These are phyloP conservation scores for Clarias macrocephalus DNA, from an alignment of 2,113 vertebrate genomes.

Conservation along the genomic window DNA sequence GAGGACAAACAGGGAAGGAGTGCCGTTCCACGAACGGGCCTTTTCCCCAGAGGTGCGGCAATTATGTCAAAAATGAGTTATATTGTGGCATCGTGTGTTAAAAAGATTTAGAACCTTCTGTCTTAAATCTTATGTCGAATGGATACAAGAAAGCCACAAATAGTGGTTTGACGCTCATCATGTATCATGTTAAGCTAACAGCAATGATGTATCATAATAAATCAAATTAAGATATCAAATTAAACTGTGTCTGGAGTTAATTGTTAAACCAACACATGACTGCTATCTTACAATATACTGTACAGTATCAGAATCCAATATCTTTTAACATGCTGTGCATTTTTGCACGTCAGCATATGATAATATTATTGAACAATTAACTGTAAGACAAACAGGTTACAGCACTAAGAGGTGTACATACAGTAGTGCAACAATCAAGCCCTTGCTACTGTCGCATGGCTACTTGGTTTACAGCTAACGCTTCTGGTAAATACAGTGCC, in stretches of 20 bases:
- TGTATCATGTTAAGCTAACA: neutral
- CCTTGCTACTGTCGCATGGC: neutral
- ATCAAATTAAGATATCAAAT: neutral
- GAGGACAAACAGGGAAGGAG: neutral
- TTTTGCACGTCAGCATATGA: neutral
- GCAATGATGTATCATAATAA: neutral
- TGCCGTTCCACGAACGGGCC: neutral
- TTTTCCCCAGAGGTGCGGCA: neutral
- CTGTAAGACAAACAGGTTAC: neutral
- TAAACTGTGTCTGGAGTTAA: neutral
- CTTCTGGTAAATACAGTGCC: neutral
- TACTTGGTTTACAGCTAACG: neutral
- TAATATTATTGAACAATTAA: neutral
- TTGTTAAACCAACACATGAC: neutral
- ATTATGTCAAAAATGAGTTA: neutral
- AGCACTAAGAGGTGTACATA: neutral
- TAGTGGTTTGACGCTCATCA: neutral
- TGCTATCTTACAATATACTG: neutral
- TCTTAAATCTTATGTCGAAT: neutral
- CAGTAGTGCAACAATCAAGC: neutral
- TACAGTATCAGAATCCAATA: neutral
- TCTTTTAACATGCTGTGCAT: neutral
- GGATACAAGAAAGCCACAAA: neutral
- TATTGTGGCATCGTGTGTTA: neutral
- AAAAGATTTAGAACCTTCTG: constrained; percentile 8